phyloP scores from a whole-genome alignment of 23 tunicate species.

The Styela plicata region DNA sequence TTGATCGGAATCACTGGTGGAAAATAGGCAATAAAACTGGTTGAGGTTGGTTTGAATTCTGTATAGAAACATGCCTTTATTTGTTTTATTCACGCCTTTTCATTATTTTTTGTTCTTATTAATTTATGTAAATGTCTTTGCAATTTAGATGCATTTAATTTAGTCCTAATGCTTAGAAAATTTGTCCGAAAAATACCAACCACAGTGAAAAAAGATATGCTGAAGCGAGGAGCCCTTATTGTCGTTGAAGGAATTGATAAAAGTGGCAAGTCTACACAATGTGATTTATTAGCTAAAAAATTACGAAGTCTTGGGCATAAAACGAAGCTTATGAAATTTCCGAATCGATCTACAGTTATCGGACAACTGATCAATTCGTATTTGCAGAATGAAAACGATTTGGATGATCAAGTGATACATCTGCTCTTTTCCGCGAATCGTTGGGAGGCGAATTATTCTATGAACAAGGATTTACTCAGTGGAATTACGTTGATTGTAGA shows the following conservation, averaged over 20 bases:
- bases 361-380: conserved; percentile 58
- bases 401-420: conserved; percentile 80
- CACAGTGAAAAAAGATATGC: background rate
- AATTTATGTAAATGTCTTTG: background rate
- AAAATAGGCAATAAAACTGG: too few relatives aligned
- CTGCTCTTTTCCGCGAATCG: conserved; percentile 75
- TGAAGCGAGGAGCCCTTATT: conserved; percentile 81
- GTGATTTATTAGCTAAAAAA: conserved; percentile 36
- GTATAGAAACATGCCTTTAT: too few relatives aligned
- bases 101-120: background rate
- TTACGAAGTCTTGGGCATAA: conserved; percentile 17
- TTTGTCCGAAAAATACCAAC: too few relatives aligned
- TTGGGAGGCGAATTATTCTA: conserved; percentile 49
- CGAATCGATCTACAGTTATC: conserved; percentile 61
- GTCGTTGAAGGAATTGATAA: conserved; percentile 92
- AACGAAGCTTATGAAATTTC: conserved; percentile 29
- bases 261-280: conserved; percentile 98
- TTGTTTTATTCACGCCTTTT: too few relatives aligned
- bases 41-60: too few relatives aligned
- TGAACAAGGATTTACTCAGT: conserved; percentile 36
- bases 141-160: background rate
- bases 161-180: too few relatives aligned
- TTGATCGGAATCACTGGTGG: too few relatives aligned
- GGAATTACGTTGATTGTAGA: conserved; percentile 77
- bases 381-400: conserved; percentile 14